Evolutionary conservation across 2,113 vertebrate species (phyloP).

Genomic region (Dasyornis broadbenti): DNA sequence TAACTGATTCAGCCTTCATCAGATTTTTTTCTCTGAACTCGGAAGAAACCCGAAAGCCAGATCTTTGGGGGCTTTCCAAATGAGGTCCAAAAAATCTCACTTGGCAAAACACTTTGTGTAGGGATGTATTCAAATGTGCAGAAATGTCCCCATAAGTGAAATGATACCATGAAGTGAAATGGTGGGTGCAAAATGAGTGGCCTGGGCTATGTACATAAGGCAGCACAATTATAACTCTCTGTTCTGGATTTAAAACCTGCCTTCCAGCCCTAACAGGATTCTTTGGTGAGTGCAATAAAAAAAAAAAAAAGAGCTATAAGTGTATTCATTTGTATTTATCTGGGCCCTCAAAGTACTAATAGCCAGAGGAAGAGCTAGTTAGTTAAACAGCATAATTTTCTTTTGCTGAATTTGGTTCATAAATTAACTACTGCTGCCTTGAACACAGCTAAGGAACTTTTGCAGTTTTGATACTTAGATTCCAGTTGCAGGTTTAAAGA

Average conservation of each 20-base stretch:
- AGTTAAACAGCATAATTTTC: not conserved
- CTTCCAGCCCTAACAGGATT: not conserved
- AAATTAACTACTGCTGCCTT: not conserved
- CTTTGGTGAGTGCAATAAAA: slow-evolving; percentile 3
- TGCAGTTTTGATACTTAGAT: not conserved
- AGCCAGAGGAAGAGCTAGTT: not conserved
- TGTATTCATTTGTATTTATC: not conserved
- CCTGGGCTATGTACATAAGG: not conserved
- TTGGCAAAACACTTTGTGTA: not conserved
- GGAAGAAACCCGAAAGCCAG: not conserved
- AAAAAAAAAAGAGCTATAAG: not conserved
- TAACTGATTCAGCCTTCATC: slow-evolving; percentile 54
- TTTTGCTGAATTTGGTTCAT: not conserved
- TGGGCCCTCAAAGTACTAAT: not conserved
- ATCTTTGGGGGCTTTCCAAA: slow-evolving; percentile 8
- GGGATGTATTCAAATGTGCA: slow-evolving; percentile 1
- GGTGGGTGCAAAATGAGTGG: slow-evolving; percentile 39
- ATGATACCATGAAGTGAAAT: slow-evolving; percentile 45
- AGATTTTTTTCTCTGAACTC: not conserved
- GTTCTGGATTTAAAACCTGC: slow-evolving; percentile 23
- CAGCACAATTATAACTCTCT: not conserved
- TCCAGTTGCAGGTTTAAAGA: not conserved
- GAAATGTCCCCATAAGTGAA: slow-evolving; percentile 41
- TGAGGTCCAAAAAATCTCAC: not conserved
- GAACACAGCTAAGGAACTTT: not conserved